Evolutionary conservation across 1,140 invertebrate genomes (phyloP).

Genomic region (Drosophila santomea): DNA sequence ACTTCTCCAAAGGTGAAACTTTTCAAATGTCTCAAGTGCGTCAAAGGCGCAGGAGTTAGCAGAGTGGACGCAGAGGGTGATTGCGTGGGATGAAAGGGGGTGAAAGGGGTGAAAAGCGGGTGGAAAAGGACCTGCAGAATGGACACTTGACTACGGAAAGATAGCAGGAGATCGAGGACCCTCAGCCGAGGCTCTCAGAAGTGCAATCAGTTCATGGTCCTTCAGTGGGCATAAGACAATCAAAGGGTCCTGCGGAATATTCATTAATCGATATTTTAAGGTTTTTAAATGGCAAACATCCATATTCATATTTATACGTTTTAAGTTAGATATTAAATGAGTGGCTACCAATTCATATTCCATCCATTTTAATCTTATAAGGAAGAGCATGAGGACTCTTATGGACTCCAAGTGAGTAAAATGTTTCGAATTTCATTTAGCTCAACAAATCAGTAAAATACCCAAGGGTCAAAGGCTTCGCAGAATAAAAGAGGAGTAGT

Average conservation of each 20-base stretch:
- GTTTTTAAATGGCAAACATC: background rate
- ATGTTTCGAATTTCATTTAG: too few species aligned
- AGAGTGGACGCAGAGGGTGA: background rate
- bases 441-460: too few species aligned
- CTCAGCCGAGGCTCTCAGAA: slow-evolving; percentile 16
- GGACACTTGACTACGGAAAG: slow-evolving; percentile 12
- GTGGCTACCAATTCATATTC: too few species aligned
- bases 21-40: slow-evolving; percentile 50
- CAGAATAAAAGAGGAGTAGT: background rate
- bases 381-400: too few species aligned
- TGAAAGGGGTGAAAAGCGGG: background rate
- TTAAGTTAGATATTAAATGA: too few species aligned
- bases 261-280: slow-evolving; percentile 2
- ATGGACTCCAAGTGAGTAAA: too few species aligned
- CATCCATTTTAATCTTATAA: too few species aligned
- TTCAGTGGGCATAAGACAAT: slow-evolving; percentile 19
- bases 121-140: slow-evolving; percentile 3
- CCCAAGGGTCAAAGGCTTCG: too few species aligned
- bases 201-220: slow-evolving; percentile 36
- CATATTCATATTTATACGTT: too few species aligned
- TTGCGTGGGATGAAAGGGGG: too few species aligned
- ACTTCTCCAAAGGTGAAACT: slow-evolving; percentile 49
- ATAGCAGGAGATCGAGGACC: slow-evolving; percentile 14
- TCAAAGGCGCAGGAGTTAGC: slow-evolving; percentile 13
- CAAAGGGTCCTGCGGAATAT: background rate